Percentiles rank a stretch among this genome's conserved stretches.
Conservation (phyloP, 2,888 invertebrate genomes). For the Linnaemya vulpina region DNA sequence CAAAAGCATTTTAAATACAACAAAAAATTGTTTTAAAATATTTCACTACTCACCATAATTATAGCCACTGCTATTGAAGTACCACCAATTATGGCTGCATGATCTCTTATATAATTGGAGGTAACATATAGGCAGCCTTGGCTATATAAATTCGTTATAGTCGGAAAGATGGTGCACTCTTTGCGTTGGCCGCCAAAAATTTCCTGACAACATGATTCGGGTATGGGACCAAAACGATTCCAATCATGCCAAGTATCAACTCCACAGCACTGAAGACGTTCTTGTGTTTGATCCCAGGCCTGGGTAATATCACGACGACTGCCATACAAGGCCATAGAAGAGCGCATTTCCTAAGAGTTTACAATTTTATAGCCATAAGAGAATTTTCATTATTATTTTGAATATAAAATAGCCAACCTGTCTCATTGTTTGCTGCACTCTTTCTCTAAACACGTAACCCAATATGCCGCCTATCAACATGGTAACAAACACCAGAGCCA, state of each 20-base stretch:
- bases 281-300: slow-evolving; percentile 95
- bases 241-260: slow-evolving; percentile 90
- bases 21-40: not conserved
- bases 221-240: slow-evolving; percentile 88
- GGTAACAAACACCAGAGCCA: slow-evolving; percentile 94
- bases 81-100: slow-evolving; percentile 91
- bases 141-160: slow-evolving; percentile 84
- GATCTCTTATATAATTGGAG: slow-evolving; percentile 88
- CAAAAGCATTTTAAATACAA: slow-evolving; percentile 13
- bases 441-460: slow-evolving; percentile 94
- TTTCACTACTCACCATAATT: slow-evolving; percentile 87
- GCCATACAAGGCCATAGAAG: slow-evolving; percentile 89
- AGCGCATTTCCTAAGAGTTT: slow-evolving; percentile 86
- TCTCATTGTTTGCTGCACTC: slow-evolving; percentile 89
- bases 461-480: slow-evolving; percentile 95
- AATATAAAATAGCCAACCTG: slow-evolving; percentile 81
- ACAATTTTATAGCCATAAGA: not conserved
- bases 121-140: slow-evolving; percentile 90
- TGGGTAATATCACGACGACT: slow-evolving; percentile 87
- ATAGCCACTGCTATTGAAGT: slow-evolving; percentile 92
- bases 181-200: slow-evolving; percentile 84
- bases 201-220: slow-evolving; percentile 90
- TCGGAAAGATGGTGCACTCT: slow-evolving; percentile 81
- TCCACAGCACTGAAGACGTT: slow-evolving; percentile 92
- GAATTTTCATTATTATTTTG: not conserved